Evolutionary conservation across 1,140 invertebrate genomes (phyloP), one percentile per base, ranked within the genome.

Genomic region (Nasonia giraulti): DNA sequence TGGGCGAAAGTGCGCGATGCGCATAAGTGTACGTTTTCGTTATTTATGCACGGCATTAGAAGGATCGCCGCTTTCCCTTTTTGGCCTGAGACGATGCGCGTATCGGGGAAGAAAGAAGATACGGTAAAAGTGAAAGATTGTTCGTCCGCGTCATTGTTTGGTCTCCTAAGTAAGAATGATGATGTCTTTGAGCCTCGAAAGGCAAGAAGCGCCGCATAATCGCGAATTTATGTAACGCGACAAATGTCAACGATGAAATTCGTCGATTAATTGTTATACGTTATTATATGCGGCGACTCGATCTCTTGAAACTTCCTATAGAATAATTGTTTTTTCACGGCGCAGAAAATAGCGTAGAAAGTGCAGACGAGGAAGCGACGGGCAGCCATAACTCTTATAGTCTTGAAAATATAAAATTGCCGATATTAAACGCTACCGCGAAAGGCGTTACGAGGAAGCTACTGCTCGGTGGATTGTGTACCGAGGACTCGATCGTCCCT

Each of bases 391-490:
- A 69, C 37, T 80, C 23, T 80, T 7, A 37, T 37, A 27, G 20
- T 47, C n/a, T 80, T 20, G 12, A 40, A 33, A 62, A 62, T 68
- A 79, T 68, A 79, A 68, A 68, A 79, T 11, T 37, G 31, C 27
- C 33, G 50, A 37, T 79, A 40, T 40, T 62, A 62, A 79, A 79
- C 62, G 33, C 33, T 66, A 17, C 31, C 20, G n/a, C 31, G 31
- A n/a, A 79, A 78, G 27, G 47, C 55, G 20, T 79, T 68, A 79
- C 11, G 23, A 79, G 77, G 77, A 79, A 66, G 77, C 33, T 10
- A 23, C 12, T 23, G 8, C 33, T 68, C 20, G 27, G 27, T 6
- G 3, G 31, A 62, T 31, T 62, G 55, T 31, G 12, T 7, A 55
- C 50, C 20, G 76, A 79, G 7, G 20, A 79, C 55, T 68, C 11